Evolutionary conservation across 2,113 vertebrate species (phyloP).

Genomic region (Pseudolaguvia tuberculata): DNA sequence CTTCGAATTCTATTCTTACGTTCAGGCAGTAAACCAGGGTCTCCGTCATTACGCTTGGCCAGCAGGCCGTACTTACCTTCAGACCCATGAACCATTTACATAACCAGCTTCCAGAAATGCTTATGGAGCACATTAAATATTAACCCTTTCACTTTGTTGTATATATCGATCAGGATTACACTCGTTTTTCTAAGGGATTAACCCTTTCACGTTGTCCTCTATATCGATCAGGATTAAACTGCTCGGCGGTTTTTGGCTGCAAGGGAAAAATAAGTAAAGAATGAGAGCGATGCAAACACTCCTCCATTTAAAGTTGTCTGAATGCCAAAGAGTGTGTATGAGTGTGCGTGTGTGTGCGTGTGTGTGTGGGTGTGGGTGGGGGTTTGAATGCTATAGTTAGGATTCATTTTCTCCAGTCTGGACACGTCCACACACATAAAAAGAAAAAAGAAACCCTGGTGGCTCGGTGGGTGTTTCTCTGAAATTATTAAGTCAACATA

Average conservation of each 20-base stretch:
- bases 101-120: slow-evolving; percentile 44
- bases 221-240: slow-evolving; percentile 19
- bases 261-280: not conserved
- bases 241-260: not conserved
- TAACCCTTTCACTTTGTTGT: too few relatives aligned
- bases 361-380: too few relatives aligned
- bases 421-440: not conserved
- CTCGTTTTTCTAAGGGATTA: too few relatives aligned
- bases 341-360: not conserved
- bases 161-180: too few relatives aligned
- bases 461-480: not conserved
- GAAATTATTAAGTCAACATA: not conserved
- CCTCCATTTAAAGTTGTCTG: not conserved
- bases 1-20: slow-evolving; percentile 21
- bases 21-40: slow-evolving; percentile 37
- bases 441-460: not conserved
- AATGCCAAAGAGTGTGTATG: not conserved
- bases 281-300: not conserved
- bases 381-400: slow-evolving; percentile 15
- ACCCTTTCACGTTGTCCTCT: too few relatives aligned
- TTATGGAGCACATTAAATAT: slow-evolving; percentile 45
- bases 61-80: slow-evolving; percentile 15
- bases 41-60: slow-evolving; percentile 5
- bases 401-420: slow-evolving; percentile 23
- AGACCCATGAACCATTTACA: slow-evolving; percentile 42